phyloP scores from a whole-genome alignment of 2,113 vertebrate species.

The Plecturocebus donacophilus region DNA sequence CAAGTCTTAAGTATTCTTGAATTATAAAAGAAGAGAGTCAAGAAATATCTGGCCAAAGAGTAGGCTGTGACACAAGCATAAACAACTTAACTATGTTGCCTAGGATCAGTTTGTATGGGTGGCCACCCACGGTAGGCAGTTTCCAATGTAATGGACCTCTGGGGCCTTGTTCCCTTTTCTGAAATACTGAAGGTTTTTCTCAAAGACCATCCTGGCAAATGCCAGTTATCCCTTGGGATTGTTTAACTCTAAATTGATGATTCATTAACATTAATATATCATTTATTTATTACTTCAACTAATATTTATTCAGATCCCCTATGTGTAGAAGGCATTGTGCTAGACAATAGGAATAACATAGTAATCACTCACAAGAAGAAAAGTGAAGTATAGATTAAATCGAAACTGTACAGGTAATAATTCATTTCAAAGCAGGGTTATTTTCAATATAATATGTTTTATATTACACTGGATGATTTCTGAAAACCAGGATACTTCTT shows the following conservation, averaged over 20 bases:
- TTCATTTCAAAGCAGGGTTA: not conserved
- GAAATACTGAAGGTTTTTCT: not conserved
- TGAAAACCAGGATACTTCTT: not conserved
- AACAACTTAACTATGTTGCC: not conserved
- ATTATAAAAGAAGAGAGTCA: not conserved
- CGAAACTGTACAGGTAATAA: not conserved
- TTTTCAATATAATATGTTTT: not conserved
- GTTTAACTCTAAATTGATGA: not conserved
- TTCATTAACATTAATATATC: not conserved
- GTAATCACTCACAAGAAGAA: not conserved
- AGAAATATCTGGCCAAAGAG: not conserved
- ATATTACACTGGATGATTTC: not conserved
- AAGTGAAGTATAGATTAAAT: not conserved
- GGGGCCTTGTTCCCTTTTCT: not conserved
- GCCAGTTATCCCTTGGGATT: not conserved
- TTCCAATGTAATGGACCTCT: not conserved
- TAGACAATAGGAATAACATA: not conserved
- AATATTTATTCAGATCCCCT: not conserved
- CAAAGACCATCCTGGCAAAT: not conserved
- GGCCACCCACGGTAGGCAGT: not conserved
- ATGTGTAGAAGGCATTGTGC: not conserved
- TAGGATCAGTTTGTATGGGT: not conserved
- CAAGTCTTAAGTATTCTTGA: not conserved
- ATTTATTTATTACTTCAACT: constrained; percentile 29
- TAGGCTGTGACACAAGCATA: not conserved